Conservation (phyloP, 1,140 invertebrate genomes). For the Anoplolepis gracilipes region DNA sequence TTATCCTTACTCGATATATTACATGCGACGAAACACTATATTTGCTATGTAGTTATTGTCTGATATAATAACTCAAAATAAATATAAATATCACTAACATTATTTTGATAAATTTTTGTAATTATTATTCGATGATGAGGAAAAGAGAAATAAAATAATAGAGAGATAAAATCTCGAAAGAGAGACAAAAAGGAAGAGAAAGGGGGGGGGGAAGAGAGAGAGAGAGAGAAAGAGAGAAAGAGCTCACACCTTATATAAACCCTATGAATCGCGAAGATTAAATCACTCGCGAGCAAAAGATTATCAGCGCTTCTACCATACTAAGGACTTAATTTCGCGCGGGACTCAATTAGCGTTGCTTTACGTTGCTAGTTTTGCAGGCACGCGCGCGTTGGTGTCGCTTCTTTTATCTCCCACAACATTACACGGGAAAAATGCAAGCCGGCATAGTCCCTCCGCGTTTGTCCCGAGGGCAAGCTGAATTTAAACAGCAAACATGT, state of each 20-base stretch:
- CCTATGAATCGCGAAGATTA: background rate
- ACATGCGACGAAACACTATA: slow-evolving; percentile 2
- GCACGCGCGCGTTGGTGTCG: background rate
- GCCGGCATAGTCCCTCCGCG: slow-evolving; percentile 8
- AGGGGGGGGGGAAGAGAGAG: background rate
- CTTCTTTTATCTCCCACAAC: slow-evolving; percentile 40
- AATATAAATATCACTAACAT: slow-evolving; percentile 4
- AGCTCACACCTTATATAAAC: background rate
- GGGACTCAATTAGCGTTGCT: slow-evolving; percentile 46
- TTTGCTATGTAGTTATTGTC: background rate
- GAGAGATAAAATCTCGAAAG: no score
- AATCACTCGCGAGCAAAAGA: slow-evolving; percentile 22
- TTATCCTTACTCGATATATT: slow-evolving; percentile 11
- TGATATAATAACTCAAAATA: background rate
- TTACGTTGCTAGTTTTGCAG: slow-evolving; percentile 28
- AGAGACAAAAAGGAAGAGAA: background rate
- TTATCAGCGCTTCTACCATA: slow-evolving; percentile 18
- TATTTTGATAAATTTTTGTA: background rate
- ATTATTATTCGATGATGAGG: background rate
- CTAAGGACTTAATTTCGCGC: slow-evolving; percentile 39
- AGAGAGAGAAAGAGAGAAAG: background rate
- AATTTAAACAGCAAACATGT: slow-evolving; percentile 58
- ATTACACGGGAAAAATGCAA: slow-evolving; percentile 16
- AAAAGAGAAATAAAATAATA: background rate
- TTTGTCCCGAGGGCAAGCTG: slow-evolving; percentile 29